These are phyloP conservation scores for Drosophila atripex DNA, from an alignment of 2,888 invertebrate species.

Conservation along the genomic window DNA sequence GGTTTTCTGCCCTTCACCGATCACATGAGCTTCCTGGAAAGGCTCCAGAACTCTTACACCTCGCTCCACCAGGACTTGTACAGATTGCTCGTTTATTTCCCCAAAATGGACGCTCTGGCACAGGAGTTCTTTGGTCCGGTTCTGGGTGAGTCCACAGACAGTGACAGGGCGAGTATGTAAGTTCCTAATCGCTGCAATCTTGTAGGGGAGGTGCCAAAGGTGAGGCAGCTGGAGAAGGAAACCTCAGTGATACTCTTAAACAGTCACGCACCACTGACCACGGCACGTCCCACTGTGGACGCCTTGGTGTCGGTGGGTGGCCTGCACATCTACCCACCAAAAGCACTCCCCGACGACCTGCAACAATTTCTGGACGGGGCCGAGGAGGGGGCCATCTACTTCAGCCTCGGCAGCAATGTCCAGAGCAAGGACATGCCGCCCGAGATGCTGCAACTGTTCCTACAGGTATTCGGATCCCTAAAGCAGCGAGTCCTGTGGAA, in stretches of 20 bases:
- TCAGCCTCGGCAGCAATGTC: conserved; percentile 85
- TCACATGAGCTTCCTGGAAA: conserved; percentile 85
- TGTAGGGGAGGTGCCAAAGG: conserved; percentile 80
- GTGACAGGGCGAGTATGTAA: no score
- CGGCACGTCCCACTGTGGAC: conserved; percentile 83
- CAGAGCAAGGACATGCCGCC: conserved; percentile 83
- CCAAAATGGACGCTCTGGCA: conserved; percentile 81
- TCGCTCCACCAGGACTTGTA: conserved; percentile 80
- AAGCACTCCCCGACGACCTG: conserved; percentile 80
- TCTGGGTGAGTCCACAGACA: conserved; percentile 53
- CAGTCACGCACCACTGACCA: conserved; percentile 84
- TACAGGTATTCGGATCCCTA: conserved; percentile 83
- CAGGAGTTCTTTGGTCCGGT: conserved; percentile 78
- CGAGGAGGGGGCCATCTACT: conserved; percentile 84
- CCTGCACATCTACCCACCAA: conserved; percentile 84
- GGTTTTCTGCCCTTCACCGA: conserved; percentile 84
- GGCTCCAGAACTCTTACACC: conserved; percentile 85
- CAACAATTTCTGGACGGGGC: conserved; percentile 83
- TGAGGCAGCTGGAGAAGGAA: conserved; percentile 84
- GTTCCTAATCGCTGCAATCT: neutral
- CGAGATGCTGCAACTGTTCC: conserved; percentile 81
- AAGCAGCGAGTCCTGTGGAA: conserved; percentile 85
- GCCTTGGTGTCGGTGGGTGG: conserved; percentile 85
- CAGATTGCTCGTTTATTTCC: conserved; percentile 78
- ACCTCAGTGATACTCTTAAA: conserved; percentile 85